Percentiles rank a stretch among this genome's conserved stretches.
Evolutionary conservation across 2,888 invertebrate species (phyloP).

Genomic region (Anaspis maculata): DNA sequence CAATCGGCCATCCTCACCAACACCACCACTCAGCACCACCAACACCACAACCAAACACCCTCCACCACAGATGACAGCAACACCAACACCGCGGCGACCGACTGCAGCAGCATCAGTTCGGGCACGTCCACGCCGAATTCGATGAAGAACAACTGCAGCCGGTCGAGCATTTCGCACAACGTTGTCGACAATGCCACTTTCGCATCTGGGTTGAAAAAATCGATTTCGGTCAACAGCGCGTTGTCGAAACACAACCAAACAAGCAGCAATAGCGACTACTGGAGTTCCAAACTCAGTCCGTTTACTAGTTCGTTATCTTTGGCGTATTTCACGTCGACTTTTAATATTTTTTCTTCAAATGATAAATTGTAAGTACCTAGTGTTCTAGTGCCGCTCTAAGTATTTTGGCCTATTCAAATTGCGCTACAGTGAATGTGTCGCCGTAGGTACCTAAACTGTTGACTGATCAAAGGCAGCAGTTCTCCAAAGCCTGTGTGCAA

Average conservation of each 20-base stretch:
- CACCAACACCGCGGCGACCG: no score
- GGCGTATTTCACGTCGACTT: constrained; percentile 25
- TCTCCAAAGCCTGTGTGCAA: no score
- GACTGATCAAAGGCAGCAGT: no score
- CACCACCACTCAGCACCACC: no score
- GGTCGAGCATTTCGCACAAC: constrained; percentile 3
- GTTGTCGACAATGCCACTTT: constrained; percentile 2
- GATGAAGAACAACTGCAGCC: constrained; percentile 12
- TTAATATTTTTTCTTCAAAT: constrained; percentile 25
- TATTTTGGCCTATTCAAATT: no score
- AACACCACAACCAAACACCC: neutral
- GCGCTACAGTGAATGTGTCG: no score
- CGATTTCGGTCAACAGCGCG: constrained; percentile 23
- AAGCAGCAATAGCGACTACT: constrained; percentile 7
- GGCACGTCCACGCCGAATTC: constrained; percentile 13
- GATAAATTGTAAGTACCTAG: constrained; percentile 20
- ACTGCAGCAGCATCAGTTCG: constrained; percentile 9
- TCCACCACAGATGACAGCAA: neutral
- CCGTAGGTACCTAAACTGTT: no score
- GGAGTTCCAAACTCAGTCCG: constrained; percentile 16
- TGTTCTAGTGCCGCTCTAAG: no score
- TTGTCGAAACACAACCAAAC: constrained; percentile 14
- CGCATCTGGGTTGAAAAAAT: constrained; percentile 23
- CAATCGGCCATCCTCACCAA: constrained; percentile 18
- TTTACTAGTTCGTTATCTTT: constrained; percentile 20